Percentiles rank a stretch among this genome's conserved stretches.
Conservation (phyloP, 2,113 vertebrate species). For the Arizona elegans region DNA sequence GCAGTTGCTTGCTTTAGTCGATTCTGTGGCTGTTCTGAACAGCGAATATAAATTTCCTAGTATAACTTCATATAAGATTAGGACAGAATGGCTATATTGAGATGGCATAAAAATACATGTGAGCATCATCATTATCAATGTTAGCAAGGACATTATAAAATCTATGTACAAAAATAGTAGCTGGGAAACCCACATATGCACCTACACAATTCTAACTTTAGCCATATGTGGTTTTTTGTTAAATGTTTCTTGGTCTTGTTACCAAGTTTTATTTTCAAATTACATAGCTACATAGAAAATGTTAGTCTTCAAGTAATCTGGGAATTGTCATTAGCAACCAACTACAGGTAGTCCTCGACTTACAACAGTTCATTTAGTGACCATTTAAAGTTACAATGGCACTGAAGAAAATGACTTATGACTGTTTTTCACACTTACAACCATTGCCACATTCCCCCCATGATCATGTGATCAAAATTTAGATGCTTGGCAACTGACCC, state of each 20-base stretch:
- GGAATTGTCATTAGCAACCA: conserved; percentile 50
- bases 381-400: too few species aligned
- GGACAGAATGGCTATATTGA: conserved; percentile 31
- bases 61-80: conserved; percentile 33
- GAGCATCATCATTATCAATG: conserved; percentile 4
- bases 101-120: conserved; percentile 24
- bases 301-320: background rate
- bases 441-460: too few species aligned
- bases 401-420: too few species aligned
- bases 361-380: too few species aligned
- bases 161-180: background rate
- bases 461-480: too few species aligned
- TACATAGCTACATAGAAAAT: conserved; percentile 30
- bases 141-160: background rate
- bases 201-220: conserved; percentile 31
- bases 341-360: conserved; percentile 5
- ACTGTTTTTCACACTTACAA: too few species aligned
- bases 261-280: conserved; percentile 32
- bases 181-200: conserved; percentile 10
- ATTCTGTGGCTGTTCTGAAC: background rate
- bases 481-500: too few species aligned
- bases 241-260: conserved; percentile 25
- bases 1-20: background rate
- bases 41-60: conserved; percentile 19
- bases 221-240: conserved; percentile 37